These are phyloP conservation scores for Drosophila auraria DNA, from an alignment of 1,140 invertebrate genomes.

Conservation along the genomic window DNA sequence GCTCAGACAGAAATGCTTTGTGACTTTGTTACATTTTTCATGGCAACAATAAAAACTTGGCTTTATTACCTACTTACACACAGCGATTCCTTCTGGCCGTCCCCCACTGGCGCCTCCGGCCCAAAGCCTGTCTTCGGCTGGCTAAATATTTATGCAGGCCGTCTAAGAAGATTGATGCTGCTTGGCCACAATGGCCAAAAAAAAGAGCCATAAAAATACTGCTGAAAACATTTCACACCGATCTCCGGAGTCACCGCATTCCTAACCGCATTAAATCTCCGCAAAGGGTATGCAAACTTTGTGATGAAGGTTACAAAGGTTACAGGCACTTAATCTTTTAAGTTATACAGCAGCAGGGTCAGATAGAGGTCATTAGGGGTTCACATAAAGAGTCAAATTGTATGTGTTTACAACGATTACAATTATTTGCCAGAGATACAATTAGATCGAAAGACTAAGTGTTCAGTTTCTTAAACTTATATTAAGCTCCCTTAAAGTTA, in stretches of 20 bases:
- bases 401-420: too few species aligned
- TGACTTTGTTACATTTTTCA: conserved; percentile 82
- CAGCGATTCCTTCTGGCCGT: conserved; percentile 40
- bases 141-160: conserved; percentile 77
- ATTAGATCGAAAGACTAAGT: too few species aligned
- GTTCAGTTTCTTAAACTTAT: too few species aligned
- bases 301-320: conserved; percentile 9
- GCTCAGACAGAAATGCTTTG: conserved; percentile 74
- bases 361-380: background rate
- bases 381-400: too few species aligned
- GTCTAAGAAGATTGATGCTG: conserved; percentile 75
- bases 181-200: conserved; percentile 52
- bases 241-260: conserved; percentile 44
- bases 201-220: conserved; percentile 45
- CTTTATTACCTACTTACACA: conserved; percentile 79
- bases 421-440: too few species aligned
- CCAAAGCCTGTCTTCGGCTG: conserved; percentile 38
- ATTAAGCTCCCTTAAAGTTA: background rate
- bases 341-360: background rate
- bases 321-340: background rate
- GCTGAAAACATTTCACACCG: conserved; percentile 61
- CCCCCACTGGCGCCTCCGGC: background rate
- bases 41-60: conserved; percentile 76
- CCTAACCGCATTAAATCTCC: conserved; percentile 36
- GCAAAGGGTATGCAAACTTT: conserved; percentile 9